These are phyloP conservation scores for Budorcas taxicolor DNA, from an alignment of 2,113 vertebrate species.

Conservation along the genomic window DNA sequence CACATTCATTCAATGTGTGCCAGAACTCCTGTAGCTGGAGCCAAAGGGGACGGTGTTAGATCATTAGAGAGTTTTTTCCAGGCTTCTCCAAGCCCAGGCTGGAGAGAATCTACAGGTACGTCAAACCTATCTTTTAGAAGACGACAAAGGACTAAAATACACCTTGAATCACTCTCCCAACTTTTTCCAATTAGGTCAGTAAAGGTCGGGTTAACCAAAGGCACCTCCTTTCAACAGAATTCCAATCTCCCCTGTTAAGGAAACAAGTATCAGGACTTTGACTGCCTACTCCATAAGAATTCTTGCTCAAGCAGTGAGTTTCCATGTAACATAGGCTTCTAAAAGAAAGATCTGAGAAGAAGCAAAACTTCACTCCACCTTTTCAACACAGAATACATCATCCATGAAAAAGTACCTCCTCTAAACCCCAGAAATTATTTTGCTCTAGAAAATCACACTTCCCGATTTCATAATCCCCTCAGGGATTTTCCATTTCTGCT, in stretches of 20 bases:
- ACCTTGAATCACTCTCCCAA: background rate
- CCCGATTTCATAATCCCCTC: background rate
- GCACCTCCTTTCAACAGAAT: background rate
- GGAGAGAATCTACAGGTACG: background rate
- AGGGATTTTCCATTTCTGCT: background rate
- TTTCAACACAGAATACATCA: background rate
- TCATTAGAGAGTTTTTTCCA: background rate
- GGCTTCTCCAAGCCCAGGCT: background rate
- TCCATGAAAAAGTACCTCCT: background rate
- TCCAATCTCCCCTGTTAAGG: background rate
- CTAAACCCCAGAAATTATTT: background rate
- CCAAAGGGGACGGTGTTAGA: background rate
- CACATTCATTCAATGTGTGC: background rate
- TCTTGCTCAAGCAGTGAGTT: background rate
- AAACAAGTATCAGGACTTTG: background rate
- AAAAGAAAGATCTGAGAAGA: slow-evolving; percentile 12
- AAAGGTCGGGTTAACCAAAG: background rate
- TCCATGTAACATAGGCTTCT: background rate
- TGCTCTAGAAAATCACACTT: background rate
- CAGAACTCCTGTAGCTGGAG: background rate
- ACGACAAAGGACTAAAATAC: background rate
- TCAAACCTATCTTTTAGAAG: background rate
- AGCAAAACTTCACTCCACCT: background rate
- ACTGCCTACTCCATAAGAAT: background rate
- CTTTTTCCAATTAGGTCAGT: background rate